phyloP scores from a whole-genome alignment of 2,888 invertebrate genomes.

The Cremastinae sp. region DNA sequence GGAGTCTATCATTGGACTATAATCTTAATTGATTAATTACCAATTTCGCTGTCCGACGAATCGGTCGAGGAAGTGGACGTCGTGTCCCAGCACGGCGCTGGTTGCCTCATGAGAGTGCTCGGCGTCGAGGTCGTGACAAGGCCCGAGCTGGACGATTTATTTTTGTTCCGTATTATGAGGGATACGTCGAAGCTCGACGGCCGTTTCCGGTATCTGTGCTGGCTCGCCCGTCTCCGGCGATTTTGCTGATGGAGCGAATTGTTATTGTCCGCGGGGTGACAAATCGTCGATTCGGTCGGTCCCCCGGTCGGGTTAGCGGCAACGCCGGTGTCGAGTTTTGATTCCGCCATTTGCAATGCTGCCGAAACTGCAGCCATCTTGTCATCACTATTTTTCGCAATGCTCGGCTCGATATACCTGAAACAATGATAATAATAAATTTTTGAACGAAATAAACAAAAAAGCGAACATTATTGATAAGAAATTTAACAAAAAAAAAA shows the following conservation, averaged over 20 bases:
- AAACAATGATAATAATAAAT: conserved; percentile 16
- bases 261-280: conserved; percentile 57
- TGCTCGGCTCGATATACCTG: conserved; percentile 57
- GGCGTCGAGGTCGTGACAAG: conserved; percentile 66
- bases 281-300: conserved; percentile 42
- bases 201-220: conserved; percentile 66
- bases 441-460: too few relatives aligned
- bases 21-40: conserved; percentile 28
- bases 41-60: conserved; percentile 59
- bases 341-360: conserved; percentile 2
- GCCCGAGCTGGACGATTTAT: conserved; percentile 63
- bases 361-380: conserved; percentile 25
- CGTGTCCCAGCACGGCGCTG: conserved; percentile 68
- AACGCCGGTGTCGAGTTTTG: conserved; percentile 14
- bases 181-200: conserved; percentile 72
- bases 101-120: conserved; percentile 65
- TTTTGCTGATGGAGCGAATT: conserved; percentile 68
- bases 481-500: too few relatives aligned
- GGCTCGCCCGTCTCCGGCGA: conserved; percentile 67
- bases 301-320: conserved; percentile 8
- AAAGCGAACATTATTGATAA: too few relatives aligned
- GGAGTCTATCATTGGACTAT: neutral
- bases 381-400: conserved; percentile 25
- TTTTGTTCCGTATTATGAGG: conserved; percentile 66
- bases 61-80: conserved; percentile 73